phyloP scores from a whole-genome alignment of 2,888 invertebrate species.

The Macrosiphum euphorbiae region DNA sequence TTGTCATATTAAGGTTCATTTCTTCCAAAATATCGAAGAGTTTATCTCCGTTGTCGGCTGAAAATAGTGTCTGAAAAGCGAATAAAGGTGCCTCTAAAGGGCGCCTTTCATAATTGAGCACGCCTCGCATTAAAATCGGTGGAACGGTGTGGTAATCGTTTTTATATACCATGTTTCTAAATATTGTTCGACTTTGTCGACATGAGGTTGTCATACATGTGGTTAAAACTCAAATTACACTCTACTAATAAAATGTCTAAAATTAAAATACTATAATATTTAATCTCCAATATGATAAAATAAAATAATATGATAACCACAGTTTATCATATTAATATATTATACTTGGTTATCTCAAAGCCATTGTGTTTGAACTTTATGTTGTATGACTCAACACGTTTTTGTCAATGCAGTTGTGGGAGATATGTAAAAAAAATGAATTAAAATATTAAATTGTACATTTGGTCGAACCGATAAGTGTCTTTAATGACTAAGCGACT shows the following conservation, averaged over 20 bases:
- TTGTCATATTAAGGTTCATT: neutral
- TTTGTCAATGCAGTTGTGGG: neutral
- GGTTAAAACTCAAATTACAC: neutral
- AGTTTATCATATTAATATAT: neutral
- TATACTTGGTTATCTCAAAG: neutral
- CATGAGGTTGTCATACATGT: neutral
- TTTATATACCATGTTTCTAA: neutral
- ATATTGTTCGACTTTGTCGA: neutral
- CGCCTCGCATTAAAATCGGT: neutral
- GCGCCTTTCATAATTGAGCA: neutral
- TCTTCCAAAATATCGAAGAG: neutral
- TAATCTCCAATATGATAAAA: neutral
- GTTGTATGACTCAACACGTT: neutral
- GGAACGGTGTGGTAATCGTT: neutral
- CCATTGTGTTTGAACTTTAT: neutral
- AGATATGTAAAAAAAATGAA: neutral
- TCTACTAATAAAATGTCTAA: neutral
- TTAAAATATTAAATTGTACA: neutral
- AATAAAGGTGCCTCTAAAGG: neutral
- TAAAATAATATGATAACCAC: neutral
- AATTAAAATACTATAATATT: neutral
- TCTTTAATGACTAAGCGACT: neutral
- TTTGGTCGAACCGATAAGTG: neutral
- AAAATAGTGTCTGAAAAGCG: neutral
- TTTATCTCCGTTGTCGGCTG: neutral